Base-by-base conservation (phyloP, 2,113 vertebrate genomes). In the Plecotus auritus region DNA sequence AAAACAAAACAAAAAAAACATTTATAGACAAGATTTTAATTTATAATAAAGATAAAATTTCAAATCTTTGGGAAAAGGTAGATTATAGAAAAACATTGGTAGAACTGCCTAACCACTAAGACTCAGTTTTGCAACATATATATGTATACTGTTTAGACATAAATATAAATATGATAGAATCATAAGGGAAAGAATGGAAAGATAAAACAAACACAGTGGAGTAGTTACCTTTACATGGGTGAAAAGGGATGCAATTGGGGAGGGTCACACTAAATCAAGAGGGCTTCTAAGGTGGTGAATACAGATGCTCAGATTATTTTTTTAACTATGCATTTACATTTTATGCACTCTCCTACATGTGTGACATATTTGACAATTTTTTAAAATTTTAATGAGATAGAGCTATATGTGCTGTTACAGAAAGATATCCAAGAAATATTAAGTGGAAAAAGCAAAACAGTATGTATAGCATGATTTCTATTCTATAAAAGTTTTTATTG, bases 11-110 rank as follows among this genome's bases (percentile, higher is more conserved):
- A 51, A 51, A 49, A 49, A 49, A 49, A 13, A 12, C 11, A 40
- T 51, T 82, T 93, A 78, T 40, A 74, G 56, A 59, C 12, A 90
- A 73, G 28, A 49, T 45, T 94, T 89, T 26, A 84, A 45, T 84
- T 88, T 59, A 94, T 40, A 67, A 77, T 59, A 69, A 89, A 89
- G 37, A 40, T 47, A 89, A 73, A 93, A 94, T 83, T 32, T 83
- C 69, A 94, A 89, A 35, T 69, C 49, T 59, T 76, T 85, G 26
- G 32, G 37, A 20, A 78, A 77, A 51, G 20, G 17, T 4, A 86
- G 22, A 70, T 78, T 78, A 77, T 1, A 47, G 59, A 35, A 90
- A 90, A 84, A 88, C n/a, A 12, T 1, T 76, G 35, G 20, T 47
- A 64, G 26, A 87, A 61, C 6, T 47, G 7, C 56, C 51, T 83